Percentiles rank a stretch among this genome's conserved stretches.
These are phyloP conservation scores for Cladopsammia gracilis DNA, from an alignment of 64 coral and sea anemone genomes.

Conservation along the genomic window DNA sequence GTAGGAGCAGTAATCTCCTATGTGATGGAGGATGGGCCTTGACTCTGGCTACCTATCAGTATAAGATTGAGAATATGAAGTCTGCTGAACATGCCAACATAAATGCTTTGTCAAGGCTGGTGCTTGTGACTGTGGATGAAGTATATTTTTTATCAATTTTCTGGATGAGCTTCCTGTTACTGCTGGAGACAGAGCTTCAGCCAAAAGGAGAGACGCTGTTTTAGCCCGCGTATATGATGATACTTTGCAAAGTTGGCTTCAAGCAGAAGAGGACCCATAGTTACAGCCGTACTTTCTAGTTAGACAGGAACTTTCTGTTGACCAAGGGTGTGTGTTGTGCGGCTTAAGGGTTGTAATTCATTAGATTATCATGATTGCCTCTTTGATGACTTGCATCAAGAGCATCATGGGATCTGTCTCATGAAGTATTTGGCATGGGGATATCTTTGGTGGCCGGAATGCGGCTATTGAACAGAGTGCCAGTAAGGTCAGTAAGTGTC, in stretches of 20 bases:
- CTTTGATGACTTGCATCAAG: constrained; percentile 9
- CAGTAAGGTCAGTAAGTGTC: not conserved
- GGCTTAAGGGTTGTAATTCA: not conserved
- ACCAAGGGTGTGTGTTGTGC: constrained; percentile 8
- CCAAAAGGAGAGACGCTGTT: not conserved
- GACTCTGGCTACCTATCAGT: too few species aligned
- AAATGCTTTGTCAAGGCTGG: too few species aligned
- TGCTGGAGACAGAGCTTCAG: not conserved
- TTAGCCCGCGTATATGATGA: not conserved
- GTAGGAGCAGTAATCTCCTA: too few species aligned
- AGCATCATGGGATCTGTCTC: not conserved
- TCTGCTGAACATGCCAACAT: too few species aligned
- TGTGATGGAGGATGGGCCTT: too few species aligned
- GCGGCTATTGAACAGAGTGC: not conserved
- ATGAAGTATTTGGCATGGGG: constrained; percentile 22
- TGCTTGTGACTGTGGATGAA: too few species aligned
- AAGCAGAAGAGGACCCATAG: not conserved
- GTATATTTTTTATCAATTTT: too few species aligned
- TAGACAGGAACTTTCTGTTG: not conserved
- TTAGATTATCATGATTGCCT: not conserved
- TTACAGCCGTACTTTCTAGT: not conserved
- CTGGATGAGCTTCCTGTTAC: not conserved
- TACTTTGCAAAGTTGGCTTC: not conserved
- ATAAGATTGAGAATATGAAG: too few species aligned
- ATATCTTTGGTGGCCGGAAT: not conserved